phyloP scores from a whole-genome alignment of 37 sponge, comb jelly and placozoan species.

The Chondrilla cf. caribensis region DNA sequence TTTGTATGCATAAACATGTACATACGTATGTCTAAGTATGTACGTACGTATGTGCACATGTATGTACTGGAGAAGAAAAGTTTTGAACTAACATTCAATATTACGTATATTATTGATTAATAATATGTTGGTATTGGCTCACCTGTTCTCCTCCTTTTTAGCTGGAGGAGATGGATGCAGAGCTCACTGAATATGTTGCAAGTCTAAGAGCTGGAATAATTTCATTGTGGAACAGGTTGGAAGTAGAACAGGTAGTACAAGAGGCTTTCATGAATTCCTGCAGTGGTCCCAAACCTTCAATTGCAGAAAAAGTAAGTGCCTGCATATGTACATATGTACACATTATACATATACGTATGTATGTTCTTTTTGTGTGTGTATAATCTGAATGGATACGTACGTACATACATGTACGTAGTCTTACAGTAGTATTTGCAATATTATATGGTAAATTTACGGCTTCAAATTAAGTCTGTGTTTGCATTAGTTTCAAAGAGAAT shows the following conservation, averaged over 20 bases:
- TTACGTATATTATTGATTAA: no score
- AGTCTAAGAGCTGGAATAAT: constrained; percentile 32
- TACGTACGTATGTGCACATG: no score
- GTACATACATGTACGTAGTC: neutral
- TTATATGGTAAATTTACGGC: neutral
- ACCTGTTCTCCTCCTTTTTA: constrained; percentile 6
- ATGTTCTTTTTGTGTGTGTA: no score
- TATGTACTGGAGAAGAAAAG: neutral
- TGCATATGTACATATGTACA: no score
- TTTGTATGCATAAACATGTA: neutral
- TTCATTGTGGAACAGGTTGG: constrained; percentile 79
- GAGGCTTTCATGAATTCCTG: constrained; percentile 43
- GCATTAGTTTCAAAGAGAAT: constrained; percentile 56
- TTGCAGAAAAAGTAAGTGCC: constrained; percentile 31
- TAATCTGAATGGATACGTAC: no score
- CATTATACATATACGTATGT: no score
- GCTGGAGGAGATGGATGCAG: constrained; percentile 34
- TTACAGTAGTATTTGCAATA: neutral
- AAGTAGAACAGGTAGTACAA: constrained; percentile 42
- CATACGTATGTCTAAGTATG: neutral
- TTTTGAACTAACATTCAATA: neutral
- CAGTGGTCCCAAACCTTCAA: constrained; percentile 37
- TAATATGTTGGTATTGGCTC: no score
- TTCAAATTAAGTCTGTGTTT: neutral
- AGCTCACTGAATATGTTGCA: constrained; percentile 26